Percentiles rank a stretch among this genome's conserved stretches.
Conservation (phyloP, 2,797 vertebrate genomes). For the Sparus aurata region DNA sequence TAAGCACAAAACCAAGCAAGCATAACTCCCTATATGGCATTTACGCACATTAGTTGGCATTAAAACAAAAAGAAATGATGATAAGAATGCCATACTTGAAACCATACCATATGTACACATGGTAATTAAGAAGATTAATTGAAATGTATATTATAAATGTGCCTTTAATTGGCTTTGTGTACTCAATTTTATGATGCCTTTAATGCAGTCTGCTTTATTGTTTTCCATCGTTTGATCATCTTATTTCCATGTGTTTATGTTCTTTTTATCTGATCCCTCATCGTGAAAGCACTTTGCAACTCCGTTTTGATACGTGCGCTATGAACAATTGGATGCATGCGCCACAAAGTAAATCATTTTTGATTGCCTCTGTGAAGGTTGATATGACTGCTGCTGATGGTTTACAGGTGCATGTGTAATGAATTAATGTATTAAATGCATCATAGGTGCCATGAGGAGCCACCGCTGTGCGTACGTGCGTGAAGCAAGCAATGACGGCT, state of each 20-base stretch:
- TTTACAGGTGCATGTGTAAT: slow-evolving; percentile 37
- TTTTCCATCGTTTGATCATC: slow-evolving; percentile 32
- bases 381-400: slow-evolving; percentile 7
- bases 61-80: background rate
- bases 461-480: background rate
- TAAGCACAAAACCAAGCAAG: background rate
- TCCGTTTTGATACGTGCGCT: slow-evolving; percentile 23
- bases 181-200: slow-evolving; percentile 15
- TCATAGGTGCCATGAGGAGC: slow-evolving; percentile 24
- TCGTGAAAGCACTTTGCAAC: slow-evolving; percentile 10
- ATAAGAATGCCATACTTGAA: background rate
- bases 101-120: background rate
- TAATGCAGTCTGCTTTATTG: slow-evolving; percentile 16
- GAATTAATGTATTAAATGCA: slow-evolving; percentile 40
- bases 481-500: background rate
- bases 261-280: slow-evolving; percentile 26
- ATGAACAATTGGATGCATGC: slow-evolving; percentile 17
- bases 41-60: background rate
- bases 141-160: slow-evolving; percentile 2
- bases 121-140: slow-evolving; percentile 33
- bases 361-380: slow-evolving; percentile 40
- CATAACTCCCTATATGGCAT: background rate
- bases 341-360: slow-evolving; percentile 32
- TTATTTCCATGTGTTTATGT: slow-evolving; percentile 30
- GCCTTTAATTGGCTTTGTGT: slow-evolving; percentile 15